Evolutionary conservation across 2,113 vertebrate genomes (phyloP), one percentile per base, ranked within the genome.

Genomic region (Melanotaenia duboulayi): DNA sequence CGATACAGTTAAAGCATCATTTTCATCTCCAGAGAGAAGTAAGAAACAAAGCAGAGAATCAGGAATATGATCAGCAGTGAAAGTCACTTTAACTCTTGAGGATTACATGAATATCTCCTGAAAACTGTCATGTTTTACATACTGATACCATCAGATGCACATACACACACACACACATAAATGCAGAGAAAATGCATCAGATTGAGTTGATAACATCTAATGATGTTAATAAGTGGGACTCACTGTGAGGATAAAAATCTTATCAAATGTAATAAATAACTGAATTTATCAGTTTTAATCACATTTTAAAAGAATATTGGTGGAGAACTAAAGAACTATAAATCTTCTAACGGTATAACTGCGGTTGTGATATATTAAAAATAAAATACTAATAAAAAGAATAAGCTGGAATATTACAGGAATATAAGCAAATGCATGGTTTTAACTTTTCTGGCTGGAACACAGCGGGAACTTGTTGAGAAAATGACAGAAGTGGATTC

Each of bases 1-100:
- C 42, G 35, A 72, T 57, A 56, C 49, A 78, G 51, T 71, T 54
- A 83, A 71, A 72, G 71, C 62, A 71, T 66, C 19, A 40, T 57
- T 71, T 76, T 55, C 25, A 7, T 61, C 61, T 67, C 67, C 46
- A 28, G 58, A 76, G 71, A 60, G 48, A 50, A 74, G 66, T 16
- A 37, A 54, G 12, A 24, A 63, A 17, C 14, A 14, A 25, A 6
- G 32, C 40, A 32, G 69, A 59, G 55, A 56, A 65, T 51, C 28
- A 22, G 14, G 28, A 40, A 23, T 23, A 46, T 1, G 52, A 46
- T 12, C 50, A 32, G 19, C 50, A 32, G 8, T 48, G 17, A n/a
- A 42, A 42, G 14, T 14, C 40, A 16, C 12, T 40, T 40, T 4
- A 5, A 42, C 40, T 14, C 14, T 16, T 42, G 12, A 40, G 11